Conservation (phyloP, 64 coral and sea anemone genomes). For the Anthopleura sola region DNA sequence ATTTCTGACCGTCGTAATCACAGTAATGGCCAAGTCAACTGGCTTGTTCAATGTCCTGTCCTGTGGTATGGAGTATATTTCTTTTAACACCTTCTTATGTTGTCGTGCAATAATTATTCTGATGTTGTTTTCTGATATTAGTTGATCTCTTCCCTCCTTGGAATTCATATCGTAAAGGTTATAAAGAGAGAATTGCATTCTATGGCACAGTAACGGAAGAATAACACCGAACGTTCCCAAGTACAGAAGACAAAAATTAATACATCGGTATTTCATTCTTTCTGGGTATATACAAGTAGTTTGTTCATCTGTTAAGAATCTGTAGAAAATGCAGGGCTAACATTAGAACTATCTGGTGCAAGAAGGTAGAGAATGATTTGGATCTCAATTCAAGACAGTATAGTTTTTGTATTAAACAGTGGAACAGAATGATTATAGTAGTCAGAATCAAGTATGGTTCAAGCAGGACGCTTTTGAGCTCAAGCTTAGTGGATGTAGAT, state of each 20-base stretch:
- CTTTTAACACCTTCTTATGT: not conserved
- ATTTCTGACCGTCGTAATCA: conserved; percentile 5
- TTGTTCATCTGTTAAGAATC: not conserved
- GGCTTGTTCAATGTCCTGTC: not conserved
- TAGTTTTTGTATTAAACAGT: too few relatives aligned
- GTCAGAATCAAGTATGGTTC: too few relatives aligned
- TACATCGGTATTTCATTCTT: not conserved
- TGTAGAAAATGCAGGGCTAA: not conserved
- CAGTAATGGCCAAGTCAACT: conserved; percentile 7
- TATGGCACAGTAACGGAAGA: not conserved
- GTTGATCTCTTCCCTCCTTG: not conserved
- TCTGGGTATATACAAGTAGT: not conserved
- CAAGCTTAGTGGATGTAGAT: too few relatives aligned
- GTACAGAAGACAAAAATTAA: not conserved
- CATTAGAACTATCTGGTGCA: too few relatives aligned
- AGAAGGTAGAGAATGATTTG: too few relatives aligned
- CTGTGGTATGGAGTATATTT: not conserved
- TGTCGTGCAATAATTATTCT: not conserved
- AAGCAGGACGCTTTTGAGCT: too few relatives aligned
- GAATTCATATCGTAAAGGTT: not conserved
- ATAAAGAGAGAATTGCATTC: conserved; percentile 19
- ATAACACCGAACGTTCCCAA: not conserved
- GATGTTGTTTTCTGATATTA: not conserved
- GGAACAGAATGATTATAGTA: too few relatives aligned
- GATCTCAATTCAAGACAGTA: too few relatives aligned